Conservation (phyloP, 2,888 invertebrate species). For the Clunio marinus region DNA sequence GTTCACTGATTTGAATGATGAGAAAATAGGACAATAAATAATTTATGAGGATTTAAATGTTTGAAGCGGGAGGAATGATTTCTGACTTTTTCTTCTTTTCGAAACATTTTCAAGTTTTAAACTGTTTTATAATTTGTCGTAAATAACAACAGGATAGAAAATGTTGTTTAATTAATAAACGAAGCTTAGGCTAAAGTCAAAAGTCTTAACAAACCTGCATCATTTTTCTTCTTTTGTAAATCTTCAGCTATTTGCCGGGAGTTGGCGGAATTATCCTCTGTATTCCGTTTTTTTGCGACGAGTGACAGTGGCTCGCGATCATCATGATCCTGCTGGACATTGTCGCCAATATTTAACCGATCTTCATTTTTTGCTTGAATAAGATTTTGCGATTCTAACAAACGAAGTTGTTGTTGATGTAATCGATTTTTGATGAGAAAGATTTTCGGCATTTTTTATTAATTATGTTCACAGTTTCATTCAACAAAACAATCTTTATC, state of each 20-base stretch:
- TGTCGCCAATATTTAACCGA: slow-evolving; percentile 49
- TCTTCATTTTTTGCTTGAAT: slow-evolving; percentile 60
- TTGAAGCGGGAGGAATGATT: no score
- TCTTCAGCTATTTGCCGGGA: neutral
- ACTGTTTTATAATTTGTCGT: no score
- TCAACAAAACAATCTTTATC: neutral
- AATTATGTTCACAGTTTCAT: neutral
- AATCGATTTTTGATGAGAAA: slow-evolving; percentile 86
- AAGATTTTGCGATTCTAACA: slow-evolving; percentile 78
- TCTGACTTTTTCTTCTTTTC: no score
- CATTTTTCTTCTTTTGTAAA: neutral
- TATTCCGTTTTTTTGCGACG: slow-evolving; percentile 56
- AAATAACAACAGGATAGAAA: no score
- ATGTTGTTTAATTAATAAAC: no score
- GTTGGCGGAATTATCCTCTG: slow-evolving; percentile 42
- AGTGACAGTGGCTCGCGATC: slow-evolving; percentile 59
- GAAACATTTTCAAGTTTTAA: no score
- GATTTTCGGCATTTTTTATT: slow-evolving; percentile 79
- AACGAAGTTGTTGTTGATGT: slow-evolving; percentile 82
- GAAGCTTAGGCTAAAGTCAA: no score
- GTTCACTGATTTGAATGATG: no score
- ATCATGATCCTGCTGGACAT: slow-evolving; percentile 45
- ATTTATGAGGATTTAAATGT: no score
- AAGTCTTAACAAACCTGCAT: neutral
- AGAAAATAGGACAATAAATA: no score